Percentiles rank a stretch among this genome's conserved stretches.
phyloP scores from a whole-genome alignment of 2,113 vertebrate genomes.

The Eolophus roseicapilla region DNA sequence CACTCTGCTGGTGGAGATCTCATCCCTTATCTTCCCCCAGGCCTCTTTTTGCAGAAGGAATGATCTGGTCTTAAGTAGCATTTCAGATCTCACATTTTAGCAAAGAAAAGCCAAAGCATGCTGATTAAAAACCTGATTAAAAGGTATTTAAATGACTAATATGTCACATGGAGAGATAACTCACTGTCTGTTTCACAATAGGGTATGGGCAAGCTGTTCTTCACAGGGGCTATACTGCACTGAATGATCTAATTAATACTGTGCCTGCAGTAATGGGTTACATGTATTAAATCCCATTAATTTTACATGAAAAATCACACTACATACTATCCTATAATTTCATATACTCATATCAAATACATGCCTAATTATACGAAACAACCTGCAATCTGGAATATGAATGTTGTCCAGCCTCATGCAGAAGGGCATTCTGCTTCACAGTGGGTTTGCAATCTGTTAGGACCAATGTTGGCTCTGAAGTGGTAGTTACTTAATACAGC shows the following conservation, averaged over 20 bases:
- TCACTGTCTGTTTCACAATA: not conserved
- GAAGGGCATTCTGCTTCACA: constrained; percentile 63
- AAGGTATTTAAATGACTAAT: not conserved
- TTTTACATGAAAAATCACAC: not conserved
- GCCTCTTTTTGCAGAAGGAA: not conserved
- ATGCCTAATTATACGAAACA: not conserved
- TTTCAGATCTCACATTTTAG: not conserved
- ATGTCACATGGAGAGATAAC: not conserved
- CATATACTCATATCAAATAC: not conserved
- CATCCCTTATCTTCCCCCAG: not conserved
- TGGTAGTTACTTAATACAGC: not conserved
- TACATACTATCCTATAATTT: not conserved
- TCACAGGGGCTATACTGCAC: not conserved
- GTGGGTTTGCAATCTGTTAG: constrained; percentile 57
- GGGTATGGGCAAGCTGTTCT: not conserved
- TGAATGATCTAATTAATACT: not conserved
- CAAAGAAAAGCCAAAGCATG: not conserved
- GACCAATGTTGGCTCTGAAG: constrained; percentile 38
- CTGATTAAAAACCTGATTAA: constrained; percentile 7
- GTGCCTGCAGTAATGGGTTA: not conserved
- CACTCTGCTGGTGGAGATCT: not conserved
- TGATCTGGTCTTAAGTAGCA: not conserved
- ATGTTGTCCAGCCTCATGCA: not conserved
- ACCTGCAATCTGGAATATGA: not conserved
- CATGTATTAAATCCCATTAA: not conserved